A percentile compares a stretch with the other conserved stretches of the same genome.
Conservation (phyloP, 2,113 vertebrate genomes). For the Nansenia antarctica region DNA sequence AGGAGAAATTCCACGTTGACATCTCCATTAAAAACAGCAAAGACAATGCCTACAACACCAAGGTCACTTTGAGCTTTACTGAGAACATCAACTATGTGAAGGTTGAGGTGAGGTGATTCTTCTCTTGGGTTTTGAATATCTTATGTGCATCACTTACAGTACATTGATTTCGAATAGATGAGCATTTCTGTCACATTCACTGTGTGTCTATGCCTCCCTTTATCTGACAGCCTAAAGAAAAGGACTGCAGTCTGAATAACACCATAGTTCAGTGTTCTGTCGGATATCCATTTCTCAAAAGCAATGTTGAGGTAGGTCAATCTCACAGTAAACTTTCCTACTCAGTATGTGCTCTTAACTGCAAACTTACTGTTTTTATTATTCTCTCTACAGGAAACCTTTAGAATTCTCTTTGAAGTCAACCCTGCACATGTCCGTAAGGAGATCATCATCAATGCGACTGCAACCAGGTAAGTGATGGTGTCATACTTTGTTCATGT, state of each 20-base stretch:
- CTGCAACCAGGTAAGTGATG: conserved; percentile 80
- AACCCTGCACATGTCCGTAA: conserved; percentile 79
- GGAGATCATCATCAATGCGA: conserved; percentile 81
- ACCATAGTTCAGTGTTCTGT: conserved; percentile 86
- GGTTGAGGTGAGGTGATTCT: conserved; percentile 81
- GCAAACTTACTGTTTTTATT: neutral
- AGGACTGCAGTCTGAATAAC: conserved; percentile 78
- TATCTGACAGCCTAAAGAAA: conserved; percentile 79
- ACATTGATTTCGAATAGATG: neutral
- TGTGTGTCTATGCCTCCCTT: neutral
- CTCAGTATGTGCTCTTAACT: neutral
- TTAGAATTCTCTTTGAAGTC: conserved; percentile 87
- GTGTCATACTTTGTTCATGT: neutral
- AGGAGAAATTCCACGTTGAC: conserved; percentile 82
- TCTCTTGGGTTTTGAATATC: neutral
- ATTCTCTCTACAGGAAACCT: conserved; percentile 76
- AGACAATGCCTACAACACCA: conserved; percentile 95
- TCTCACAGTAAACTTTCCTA: neutral
- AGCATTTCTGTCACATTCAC: neutral
- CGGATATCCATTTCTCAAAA: conserved; percentile 90
- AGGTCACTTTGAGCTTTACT: conserved; percentile 81
- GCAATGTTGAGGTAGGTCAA: conserved; percentile 74
- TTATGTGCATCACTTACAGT: neutral
- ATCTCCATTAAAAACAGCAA: conserved; percentile 82
- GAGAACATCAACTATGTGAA: conserved; percentile 91